Base-by-base conservation (phyloP, 2,113 vertebrate species). In the Otus sunia region DNA sequence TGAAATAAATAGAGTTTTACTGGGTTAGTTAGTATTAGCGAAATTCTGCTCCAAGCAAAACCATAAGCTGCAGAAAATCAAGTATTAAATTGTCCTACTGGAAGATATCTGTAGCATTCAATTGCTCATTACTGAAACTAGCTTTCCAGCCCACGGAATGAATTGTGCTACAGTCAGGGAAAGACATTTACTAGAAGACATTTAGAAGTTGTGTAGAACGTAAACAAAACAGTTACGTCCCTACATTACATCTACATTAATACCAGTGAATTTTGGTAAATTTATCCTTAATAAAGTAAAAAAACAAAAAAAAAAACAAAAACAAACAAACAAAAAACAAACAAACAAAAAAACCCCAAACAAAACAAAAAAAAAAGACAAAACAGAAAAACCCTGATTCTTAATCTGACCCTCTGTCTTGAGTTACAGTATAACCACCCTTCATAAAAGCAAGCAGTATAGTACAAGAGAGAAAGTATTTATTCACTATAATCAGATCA, bases 1-100 rank as follows among this genome's bases (percentile, higher is more conserved):
- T 77, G 76, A 95, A 94, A 91, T 69, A 89, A 95, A 91, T 26
- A 23, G 49, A 29, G 14, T 71, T 88, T 63, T 32, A 50, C 22
- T 53, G 37, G 75, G 56, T 92, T 36, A 18, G 27, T 39, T 39
- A 29, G 19, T 18, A 73, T 43, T 63, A 92, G 52, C n/a, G 73
- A 52, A 76, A 56, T 22, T 25, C 63, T 59, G 45, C 85, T 92
- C 45, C n/a, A 56, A 76, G 81, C 25, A 64, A 94, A 91, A 60
- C 9, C 7, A 2, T 5, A 62, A 67, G 27, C 15, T 7, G 8
- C 29, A 71, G 80, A 43, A 43, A 74, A 52, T 30, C 11, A 80
- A 92, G 56, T 32, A 75, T 2, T 15, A 68, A 12, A 4, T 58
- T 80, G 10, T 50, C 22, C 59, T 81, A 66, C 41, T 75, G 75